These are phyloP conservation scores for Lapara coniferarum DNA, from an alignment of 2,888 invertebrate genomes.

Conservation along the genomic window DNA sequence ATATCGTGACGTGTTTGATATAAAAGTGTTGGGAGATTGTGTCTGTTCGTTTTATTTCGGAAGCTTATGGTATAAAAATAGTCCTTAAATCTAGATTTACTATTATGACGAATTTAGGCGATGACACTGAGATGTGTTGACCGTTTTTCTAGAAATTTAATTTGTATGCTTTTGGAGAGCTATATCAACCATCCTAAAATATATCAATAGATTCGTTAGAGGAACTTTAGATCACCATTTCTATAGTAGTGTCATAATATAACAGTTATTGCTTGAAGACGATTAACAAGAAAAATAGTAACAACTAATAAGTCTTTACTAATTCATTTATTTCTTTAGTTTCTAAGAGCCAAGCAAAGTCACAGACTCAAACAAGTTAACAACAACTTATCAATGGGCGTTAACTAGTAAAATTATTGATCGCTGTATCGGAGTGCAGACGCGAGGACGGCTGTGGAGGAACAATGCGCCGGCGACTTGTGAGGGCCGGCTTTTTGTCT, in stretches of 20 bases:
- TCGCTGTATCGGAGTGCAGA: conserved; percentile 46
- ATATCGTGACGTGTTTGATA: conserved; percentile 5
- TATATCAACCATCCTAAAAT: neutral
- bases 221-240: too few relatives aligned
- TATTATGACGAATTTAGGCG: too few relatives aligned
- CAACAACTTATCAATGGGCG: conserved; percentile 38
- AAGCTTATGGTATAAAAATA: neutral
- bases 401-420: conserved; percentile 59
- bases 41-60: conserved; percentile 6
- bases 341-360: neutral
- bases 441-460: conserved; percentile 37
- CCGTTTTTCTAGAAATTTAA: neutral
- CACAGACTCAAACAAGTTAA: conserved; percentile 4
- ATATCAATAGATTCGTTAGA: too few relatives aligned
- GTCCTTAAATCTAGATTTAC: too few relatives aligned
- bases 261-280: too few relatives aligned
- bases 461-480: conserved; percentile 61
- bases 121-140: too few relatives aligned
- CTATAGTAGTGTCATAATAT: too few relatives aligned
- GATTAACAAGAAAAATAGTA: too few relatives aligned
- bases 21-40: conserved; percentile 15
- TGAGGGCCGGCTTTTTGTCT: conserved; percentile 69
- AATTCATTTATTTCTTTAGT: neutral
- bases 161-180: too few relatives aligned
- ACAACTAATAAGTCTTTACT: too few relatives aligned